Conservation (phyloP, 2,797 vertebrate species). For the Vipera ursinii region DNA sequence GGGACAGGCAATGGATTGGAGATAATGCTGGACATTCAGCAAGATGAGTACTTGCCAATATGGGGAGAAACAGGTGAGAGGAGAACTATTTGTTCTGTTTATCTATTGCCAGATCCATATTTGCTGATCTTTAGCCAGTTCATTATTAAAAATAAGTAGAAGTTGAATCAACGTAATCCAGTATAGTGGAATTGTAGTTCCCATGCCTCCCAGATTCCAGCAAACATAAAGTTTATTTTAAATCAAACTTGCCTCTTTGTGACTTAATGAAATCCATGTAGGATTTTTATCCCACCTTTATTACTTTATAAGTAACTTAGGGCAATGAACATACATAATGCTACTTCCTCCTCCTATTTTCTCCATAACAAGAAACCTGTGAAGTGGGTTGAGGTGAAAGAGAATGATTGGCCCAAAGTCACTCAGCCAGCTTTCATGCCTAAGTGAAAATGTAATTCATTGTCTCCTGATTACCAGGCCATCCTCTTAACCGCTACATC, state of each 20-base stretch:
- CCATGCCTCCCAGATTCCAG: background rate
- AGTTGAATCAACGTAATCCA: background rate
- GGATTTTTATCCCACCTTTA: background rate
- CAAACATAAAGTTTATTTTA: background rate
- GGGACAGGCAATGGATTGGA: conserved; percentile 96
- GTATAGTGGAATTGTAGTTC: background rate
- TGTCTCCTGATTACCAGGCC: background rate
- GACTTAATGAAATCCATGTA: background rate
- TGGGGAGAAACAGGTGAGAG: conserved; percentile 93
- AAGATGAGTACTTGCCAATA: conserved; percentile 96
- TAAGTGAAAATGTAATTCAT: background rate
- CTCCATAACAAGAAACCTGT: background rate
- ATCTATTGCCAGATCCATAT: background rate
- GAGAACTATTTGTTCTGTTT: background rate
- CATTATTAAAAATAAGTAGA: background rate
- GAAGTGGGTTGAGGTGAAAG: background rate
- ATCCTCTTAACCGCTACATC: background rate
- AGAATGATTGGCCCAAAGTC: background rate
- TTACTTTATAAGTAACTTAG: background rate
- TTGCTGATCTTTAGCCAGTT: background rate
- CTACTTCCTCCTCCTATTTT: background rate
- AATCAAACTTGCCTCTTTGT: background rate
- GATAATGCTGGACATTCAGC: conserved; percentile 99
- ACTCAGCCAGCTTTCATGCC: background rate
- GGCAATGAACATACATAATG: background rate